phyloP scores from a whole-genome alignment of 2,888 invertebrate genomes.

The Exephanes ischioxanthus region DNA sequence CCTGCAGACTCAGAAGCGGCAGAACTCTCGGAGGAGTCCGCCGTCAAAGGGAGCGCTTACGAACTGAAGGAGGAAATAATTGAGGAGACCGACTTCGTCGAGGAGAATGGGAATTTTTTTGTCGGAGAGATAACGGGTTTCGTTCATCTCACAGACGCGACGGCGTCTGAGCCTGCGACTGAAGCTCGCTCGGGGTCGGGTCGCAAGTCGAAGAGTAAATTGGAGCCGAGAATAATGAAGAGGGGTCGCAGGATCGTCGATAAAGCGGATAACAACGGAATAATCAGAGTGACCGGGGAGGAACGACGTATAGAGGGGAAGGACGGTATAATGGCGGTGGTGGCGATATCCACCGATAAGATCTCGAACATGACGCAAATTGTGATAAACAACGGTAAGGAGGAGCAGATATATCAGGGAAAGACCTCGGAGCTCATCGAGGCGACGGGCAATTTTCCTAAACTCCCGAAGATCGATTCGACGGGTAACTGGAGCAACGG shows the following conservation, averaged over 20 bases:
- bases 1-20: constrained; percentile 1
- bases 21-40: constrained; percentile 63
- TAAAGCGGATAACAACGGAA: constrained; percentile 63
- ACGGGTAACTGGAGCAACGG: constrained; percentile 68
- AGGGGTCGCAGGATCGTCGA: constrained; percentile 65
- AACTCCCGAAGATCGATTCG: constrained; percentile 75
- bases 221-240: constrained; percentile 66
- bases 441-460: constrained; percentile 80
- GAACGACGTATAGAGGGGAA: constrained; percentile 70
- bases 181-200: neutral
- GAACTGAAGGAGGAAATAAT: constrained; percentile 25
- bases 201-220: constrained; percentile 38
- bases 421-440: constrained; percentile 83
- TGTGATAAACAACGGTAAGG: constrained; percentile 82
- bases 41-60: constrained; percentile 57
- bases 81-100: constrained; percentile 38
- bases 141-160: neutral
- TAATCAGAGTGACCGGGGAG: constrained; percentile 45
- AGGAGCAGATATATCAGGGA: constrained; percentile 83
- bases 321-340: constrained; percentile 82
- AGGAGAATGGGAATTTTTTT: neutral
- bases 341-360: constrained; percentile 84
- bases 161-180: neutral
- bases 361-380: constrained; percentile 84
- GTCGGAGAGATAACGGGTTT: neutral